Conservation (phyloP, 1,140 invertebrate species). For the Macrotrachela quadricornifera region DNA sequence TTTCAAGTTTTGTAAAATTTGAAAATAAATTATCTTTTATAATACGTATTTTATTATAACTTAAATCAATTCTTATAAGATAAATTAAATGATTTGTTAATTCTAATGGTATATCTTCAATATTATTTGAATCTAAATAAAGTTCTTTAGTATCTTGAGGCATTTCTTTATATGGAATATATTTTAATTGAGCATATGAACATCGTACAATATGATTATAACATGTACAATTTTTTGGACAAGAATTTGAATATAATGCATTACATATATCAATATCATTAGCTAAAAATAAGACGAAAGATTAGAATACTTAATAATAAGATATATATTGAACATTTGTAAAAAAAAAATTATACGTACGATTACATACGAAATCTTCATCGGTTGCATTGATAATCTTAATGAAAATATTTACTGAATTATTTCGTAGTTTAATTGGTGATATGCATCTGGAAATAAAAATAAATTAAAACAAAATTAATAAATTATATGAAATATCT, state of each 20-base stretch:
- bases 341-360: no score
- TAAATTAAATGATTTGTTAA: slow-evolving; percentile 61
- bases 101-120: slow-evolving; percentile 58
- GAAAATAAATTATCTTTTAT: slow-evolving; percentile 73
- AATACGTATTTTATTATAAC: slow-evolving; percentile 77
- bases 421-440: no score
- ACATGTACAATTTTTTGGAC: slow-evolving; percentile 74
- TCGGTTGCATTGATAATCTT: no score
- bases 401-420: no score
- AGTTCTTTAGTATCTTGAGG: slow-evolving; percentile 84
- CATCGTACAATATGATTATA: slow-evolving; percentile 81
- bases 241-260: slow-evolving; percentile 26
- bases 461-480: no score
- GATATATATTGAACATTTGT: no score
- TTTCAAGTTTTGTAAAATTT: slow-evolving; percentile 66
- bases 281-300: no score
- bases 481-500: slow-evolving; percentile 25
- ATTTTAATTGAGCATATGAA: slow-evolving; percentile 56
- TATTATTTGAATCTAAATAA: slow-evolving; percentile 85
- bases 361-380: no score
- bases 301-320: no score
- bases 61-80: slow-evolving; percentile 54
- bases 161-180: slow-evolving; percentile 59
- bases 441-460: no score
- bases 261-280: no score